A percentile compares a stretch with the other conserved stretches of the same genome.
phyloP scores from a whole-genome alignment of 1,140 invertebrate genomes.

The Myzus persicae region DNA sequence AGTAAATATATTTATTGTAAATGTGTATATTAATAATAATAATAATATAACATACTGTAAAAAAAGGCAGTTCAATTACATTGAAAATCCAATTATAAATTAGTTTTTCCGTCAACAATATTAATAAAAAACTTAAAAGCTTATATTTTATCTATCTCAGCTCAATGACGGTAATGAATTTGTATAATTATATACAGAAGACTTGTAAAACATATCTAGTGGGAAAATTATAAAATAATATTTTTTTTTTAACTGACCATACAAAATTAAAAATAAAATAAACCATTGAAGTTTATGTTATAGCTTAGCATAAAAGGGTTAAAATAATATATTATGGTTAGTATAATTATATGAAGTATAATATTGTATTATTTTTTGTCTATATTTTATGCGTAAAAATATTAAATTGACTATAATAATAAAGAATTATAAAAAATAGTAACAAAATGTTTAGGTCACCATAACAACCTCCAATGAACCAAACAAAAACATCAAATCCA shows the following conservation, averaged over 20 bases:
- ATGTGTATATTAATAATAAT: background rate
- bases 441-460: background rate
- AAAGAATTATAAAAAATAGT: background rate
- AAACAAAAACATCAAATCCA: constrained; percentile 18
- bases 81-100: background rate
- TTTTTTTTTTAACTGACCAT: background rate
- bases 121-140: background rate
- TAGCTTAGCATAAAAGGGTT: background rate
- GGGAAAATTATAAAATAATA: background rate
- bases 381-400: background rate
- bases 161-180: background rate
- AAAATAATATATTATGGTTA: too few species aligned
- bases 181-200: background rate
- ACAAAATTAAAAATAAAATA: background rate
- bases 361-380: background rate
- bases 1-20: background rate
- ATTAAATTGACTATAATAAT: background rate
- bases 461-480: constrained; percentile 12
- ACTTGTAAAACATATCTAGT: background rate
- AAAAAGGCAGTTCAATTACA: too few species aligned
- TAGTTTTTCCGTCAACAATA: background rate
- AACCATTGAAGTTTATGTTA: background rate
- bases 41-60: background rate
- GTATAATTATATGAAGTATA: background rate
- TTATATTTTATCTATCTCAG: background rate